Conservation (phyloP, 1,140 invertebrate genomes). For the Ridgeia piscesae region DNA sequence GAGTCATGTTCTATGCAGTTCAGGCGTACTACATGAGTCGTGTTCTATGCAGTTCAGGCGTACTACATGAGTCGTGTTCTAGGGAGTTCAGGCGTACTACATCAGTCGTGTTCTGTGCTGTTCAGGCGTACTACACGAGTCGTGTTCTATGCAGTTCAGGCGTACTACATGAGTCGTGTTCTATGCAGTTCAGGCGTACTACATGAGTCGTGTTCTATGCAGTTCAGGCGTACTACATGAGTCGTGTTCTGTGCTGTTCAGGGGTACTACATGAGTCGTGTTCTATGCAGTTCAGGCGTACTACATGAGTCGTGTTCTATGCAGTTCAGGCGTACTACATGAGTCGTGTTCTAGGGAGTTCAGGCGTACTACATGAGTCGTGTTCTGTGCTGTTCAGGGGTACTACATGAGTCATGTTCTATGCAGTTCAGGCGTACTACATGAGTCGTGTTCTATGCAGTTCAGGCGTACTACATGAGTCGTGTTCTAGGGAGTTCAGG, state of each 20-base stretch:
- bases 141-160: constrained; percentile 21
- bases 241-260: constrained; percentile 1
- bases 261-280: constrained; percentile 32
- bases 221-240: constrained; percentile 34
- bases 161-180: constrained; percentile 30
- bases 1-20: neutral
- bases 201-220: constrained; percentile 27
- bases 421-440: constrained; percentile 32
- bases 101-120: constrained; percentile 17
- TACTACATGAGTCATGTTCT: constrained; percentile 28
- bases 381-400: constrained; percentile 23
- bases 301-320: constrained; percentile 28
- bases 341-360: neutral
- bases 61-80: constrained; percentile 29
- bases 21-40: constrained; percentile 33
- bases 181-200: constrained; percentile 30
- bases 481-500: constrained; percentile 21
- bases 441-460: constrained; percentile 22
- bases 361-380: constrained; percentile 33
- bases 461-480: constrained; percentile 33
- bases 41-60: constrained; percentile 24
- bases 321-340: constrained; percentile 34
- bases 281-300: constrained; percentile 27
- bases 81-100: constrained; percentile 32
- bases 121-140: constrained; percentile 33